phyloP scores from a whole-genome alignment of 2,888 invertebrate genomes.

The Platerodrilus igneus region DNA sequence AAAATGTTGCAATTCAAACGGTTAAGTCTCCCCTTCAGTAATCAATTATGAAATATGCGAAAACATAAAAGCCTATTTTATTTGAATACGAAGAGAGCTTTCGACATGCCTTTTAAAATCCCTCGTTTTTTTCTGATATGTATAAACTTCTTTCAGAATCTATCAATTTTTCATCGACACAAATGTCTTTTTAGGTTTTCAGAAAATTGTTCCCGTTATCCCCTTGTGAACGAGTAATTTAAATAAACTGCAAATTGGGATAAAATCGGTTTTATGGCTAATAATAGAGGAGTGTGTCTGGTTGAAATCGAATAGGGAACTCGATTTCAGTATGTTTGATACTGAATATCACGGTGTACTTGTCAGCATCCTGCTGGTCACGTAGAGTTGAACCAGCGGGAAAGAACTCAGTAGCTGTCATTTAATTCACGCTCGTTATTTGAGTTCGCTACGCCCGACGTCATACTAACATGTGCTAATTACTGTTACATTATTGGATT shows the following conservation, averaged over 20 bases:
- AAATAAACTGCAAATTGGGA: slow-evolving; percentile 47
- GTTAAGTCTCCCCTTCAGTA: slow-evolving; percentile 34
- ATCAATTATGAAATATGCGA: slow-evolving; percentile 43
- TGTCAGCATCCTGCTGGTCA: slow-evolving; percentile 27
- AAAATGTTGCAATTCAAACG: slow-evolving; percentile 37
- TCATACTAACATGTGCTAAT: slow-evolving; percentile 33
- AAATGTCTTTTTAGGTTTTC: slow-evolving; percentile 34
- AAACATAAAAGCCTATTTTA: slow-evolving; percentile 37
- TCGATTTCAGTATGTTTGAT: slow-evolving; percentile 16
- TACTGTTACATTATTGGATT: slow-evolving; percentile 31
- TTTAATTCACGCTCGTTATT: slow-evolving; percentile 28
- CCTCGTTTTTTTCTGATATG: slow-evolving; percentile 31
- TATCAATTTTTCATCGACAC: slow-evolving; percentile 39
- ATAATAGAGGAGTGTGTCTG: slow-evolving; percentile 14
- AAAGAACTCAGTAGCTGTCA: slow-evolving; percentile 29
- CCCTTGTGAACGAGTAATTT: slow-evolving; percentile 40
- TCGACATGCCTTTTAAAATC: slow-evolving; percentile 32
- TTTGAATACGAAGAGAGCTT: slow-evolving; percentile 35
- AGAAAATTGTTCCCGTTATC: slow-evolving; percentile 38
- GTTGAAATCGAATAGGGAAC: slow-evolving; percentile 17
- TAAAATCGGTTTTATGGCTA: slow-evolving; percentile 28
- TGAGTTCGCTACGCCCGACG: slow-evolving; percentile 16
- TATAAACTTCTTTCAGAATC: slow-evolving; percentile 35
- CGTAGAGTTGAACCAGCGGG: slow-evolving; percentile 26
- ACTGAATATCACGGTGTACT: slow-evolving; percentile 17